Evolutionary conservation across 2,113 vertebrate genomes (phyloP).

Genomic region (Sinocyclocheilus grahami): DNA sequence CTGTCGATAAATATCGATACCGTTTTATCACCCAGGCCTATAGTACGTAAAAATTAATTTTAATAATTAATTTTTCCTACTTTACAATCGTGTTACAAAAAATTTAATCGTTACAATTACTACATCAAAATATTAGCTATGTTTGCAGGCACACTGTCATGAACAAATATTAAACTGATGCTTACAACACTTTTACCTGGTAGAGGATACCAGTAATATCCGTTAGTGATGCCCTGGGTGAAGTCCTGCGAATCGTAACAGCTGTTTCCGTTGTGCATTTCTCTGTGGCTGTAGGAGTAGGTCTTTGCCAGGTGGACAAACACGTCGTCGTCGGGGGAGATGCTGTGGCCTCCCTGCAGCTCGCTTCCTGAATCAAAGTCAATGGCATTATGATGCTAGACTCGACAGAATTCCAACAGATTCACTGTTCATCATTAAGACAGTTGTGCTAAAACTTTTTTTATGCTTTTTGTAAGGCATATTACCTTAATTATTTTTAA

Average conservation of each 20-base stretch:
- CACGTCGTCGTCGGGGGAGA: conserved; percentile 86
- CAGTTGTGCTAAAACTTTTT: no score
- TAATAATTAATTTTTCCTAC: no score
- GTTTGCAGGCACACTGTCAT: neutral
- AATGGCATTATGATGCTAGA: neutral
- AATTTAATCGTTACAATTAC: no score
- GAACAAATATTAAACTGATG: neutral
- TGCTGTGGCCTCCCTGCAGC: conserved; percentile 70
- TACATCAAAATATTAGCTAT: no score
- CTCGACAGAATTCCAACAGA: no score
- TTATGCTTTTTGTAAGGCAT: no score
- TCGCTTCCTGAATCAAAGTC: conserved; percentile 62
- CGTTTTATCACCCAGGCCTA: no score
- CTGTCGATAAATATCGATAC: no score
- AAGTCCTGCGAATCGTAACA: conserved; percentile 76
- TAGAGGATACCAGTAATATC: conserved; percentile 87
- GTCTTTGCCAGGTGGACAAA: conserved; percentile 88
- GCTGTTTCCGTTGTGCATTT: conserved; percentile 75
- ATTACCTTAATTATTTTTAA: no score
- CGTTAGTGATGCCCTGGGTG: conserved; percentile 85
- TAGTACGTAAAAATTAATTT: no score
- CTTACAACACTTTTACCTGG: conserved; percentile 73
- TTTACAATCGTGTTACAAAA: no score
- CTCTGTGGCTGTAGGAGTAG: conserved; percentile 82
- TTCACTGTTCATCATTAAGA: no score